Conservation (phyloP, 2,113 vertebrate species). For the Dasyprocta punctata region DNA sequence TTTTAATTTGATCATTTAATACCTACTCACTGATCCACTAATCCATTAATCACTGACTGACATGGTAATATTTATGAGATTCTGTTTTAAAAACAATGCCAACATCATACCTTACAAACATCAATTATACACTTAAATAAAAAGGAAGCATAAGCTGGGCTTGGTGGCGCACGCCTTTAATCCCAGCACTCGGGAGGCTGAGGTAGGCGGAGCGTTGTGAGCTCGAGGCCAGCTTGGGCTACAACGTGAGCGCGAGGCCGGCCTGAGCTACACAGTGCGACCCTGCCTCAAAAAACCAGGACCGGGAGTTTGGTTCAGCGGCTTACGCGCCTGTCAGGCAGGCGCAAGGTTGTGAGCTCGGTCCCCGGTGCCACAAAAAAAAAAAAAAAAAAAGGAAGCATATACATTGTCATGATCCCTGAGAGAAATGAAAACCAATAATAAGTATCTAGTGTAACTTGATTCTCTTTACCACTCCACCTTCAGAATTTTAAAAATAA, state of each 20-base stretch:
- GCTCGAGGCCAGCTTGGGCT: too few relatives aligned
- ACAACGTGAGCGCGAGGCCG: too few relatives aligned
- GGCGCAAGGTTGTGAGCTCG: too few relatives aligned
- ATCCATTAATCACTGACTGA: neutral
- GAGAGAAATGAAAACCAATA: neutral
- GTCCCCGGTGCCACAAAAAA: too few relatives aligned
- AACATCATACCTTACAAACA: neutral
- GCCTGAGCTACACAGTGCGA: too few relatives aligned
- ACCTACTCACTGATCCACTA: neutral
- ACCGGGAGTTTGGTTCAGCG: too few relatives aligned
- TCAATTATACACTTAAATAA: conserved; percentile 17
- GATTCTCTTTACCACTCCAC: conserved; percentile 8
- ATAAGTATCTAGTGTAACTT: neutral
- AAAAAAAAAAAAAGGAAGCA: neutral
- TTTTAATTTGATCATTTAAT: conserved; percentile 36
- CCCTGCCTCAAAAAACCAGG: too few relatives aligned
- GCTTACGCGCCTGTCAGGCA: too few relatives aligned
- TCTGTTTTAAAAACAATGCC: neutral
- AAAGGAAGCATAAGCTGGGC: neutral
- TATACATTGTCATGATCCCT: neutral
- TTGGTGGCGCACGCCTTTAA: too few relatives aligned
- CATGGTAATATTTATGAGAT: neutral
- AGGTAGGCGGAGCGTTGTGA: too few relatives aligned
- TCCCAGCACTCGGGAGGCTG: too few relatives aligned
- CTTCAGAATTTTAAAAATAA: neutral